A percentile compares a stretch with the other conserved stretches of the same genome.
phyloP scores from a whole-genome alignment of 2,797 vertebrate species.

The Syngnathus rostellatus region DNA sequence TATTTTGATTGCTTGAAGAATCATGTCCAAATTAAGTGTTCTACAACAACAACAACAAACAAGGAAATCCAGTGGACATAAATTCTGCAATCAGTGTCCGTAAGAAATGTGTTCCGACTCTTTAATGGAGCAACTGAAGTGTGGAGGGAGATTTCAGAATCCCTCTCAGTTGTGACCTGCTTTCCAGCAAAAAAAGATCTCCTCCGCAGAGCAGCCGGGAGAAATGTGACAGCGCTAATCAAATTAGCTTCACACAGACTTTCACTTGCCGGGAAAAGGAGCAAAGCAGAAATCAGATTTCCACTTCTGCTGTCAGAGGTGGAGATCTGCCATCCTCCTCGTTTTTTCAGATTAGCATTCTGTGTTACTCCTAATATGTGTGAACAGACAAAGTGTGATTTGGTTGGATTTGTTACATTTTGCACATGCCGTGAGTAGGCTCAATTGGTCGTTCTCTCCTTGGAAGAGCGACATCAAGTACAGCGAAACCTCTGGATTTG shows the following conservation, averaged over 20 bases:
- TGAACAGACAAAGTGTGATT: not conserved
- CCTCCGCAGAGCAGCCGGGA: constrained; percentile 45
- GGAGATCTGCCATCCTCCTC: not conserved
- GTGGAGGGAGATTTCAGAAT: constrained; percentile 35
- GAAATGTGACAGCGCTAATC: constrained; percentile 47
- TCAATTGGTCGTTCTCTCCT: not conserved
- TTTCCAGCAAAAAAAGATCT: constrained; percentile 49
- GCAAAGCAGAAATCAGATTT: constrained; percentile 4
- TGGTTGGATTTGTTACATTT: not conserved
- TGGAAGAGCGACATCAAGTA: not conserved
- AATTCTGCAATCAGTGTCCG: no score
- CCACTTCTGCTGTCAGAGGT: not conserved
- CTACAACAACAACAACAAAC: constrained; percentile 21
- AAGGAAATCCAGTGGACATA: constrained; percentile 25
- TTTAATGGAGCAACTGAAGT: constrained; percentile 48
- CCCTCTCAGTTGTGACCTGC: constrained; percentile 56
- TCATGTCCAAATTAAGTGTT: not conserved
- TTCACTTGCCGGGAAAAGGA: constrained; percentile 24
- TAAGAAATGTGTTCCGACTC: constrained; percentile 29
- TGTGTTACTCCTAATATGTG: not conserved
- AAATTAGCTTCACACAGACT: constrained; percentile 39
- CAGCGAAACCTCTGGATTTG: not conserved
- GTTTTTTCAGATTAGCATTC: not conserved
- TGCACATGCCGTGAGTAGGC: not conserved
- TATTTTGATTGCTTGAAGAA: not conserved